Base-by-base conservation (phyloP, 2,888 invertebrate genomes). In the Drosophila planitibia region DNA sequence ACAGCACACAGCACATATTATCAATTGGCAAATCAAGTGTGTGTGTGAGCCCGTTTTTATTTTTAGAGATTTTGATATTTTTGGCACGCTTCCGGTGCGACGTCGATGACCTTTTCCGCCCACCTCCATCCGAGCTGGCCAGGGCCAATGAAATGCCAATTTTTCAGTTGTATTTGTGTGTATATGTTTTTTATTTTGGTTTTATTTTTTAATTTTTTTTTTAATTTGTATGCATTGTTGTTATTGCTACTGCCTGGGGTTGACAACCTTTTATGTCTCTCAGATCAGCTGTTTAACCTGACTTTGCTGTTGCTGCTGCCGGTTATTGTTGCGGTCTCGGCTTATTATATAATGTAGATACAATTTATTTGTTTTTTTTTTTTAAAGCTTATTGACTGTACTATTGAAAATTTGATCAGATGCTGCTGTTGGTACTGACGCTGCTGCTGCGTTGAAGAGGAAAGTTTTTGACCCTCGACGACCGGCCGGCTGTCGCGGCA, bases 51-150 rank as follows among this genome's bases (percentile, higher is more conserved):
- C 64, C 72, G 79, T 72, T 78, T 77, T 70, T 78, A 70, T 79
- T 71, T 80, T 68, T 68, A 68, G 71, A 70, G 65, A 69, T 70
- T 72, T 82, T 79, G 69, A 71, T 89, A 89, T 90, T 88, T 89
- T 90, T 81, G 90, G 81, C 83, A 85, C 89, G 88, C 85, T 89
- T 85, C 88, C 81, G 85, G 76, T 81, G 82, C 71, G 75, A 60
- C 77, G 76, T 83, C 89, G 84, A 79, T 79, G 87, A 88, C 87
- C 83, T 89, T 88, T 85, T 76, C 70, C 78, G 70, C 78, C 75
- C 79, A 71, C 72, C 68, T 72, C 77, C 71, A 69, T 39, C 44
- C 53, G 47, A 25, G 51, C 55, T 71, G 79, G 53, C 79, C 76
- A 76, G 77, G 77, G 77, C 79, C 69, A 76, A 79, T 67, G 75